Evolutionary conservation across 1,140 invertebrate species (phyloP).

Genomic region (Melitaea cinxia): DNA sequence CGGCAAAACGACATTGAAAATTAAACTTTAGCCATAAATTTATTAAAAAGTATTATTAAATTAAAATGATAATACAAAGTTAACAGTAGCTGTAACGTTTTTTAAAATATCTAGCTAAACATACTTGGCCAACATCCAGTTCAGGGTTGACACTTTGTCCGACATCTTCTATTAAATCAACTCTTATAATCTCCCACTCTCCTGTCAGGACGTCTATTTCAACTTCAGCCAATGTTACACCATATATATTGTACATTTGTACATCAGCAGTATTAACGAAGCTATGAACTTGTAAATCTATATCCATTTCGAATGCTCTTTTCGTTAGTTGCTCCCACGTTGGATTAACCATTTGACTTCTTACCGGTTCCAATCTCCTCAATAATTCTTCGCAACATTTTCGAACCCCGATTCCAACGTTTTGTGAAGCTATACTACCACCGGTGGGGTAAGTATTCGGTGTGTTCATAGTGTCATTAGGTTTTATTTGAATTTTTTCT

Average conservation of each 20-base stretch:
- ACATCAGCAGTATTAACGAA: conserved; percentile 79
- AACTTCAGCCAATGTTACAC: conserved; percentile 84
- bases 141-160: conserved; percentile 88
- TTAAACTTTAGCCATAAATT: too few relatives aligned
- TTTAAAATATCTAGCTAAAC: too few relatives aligned
- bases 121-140: conserved; percentile 91
- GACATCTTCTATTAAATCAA: conserved; percentile 88
- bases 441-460: conserved; percentile 84
- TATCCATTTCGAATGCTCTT: conserved; percentile 76
- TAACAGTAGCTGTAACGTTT: too few relatives aligned
- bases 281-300: conserved; percentile 85
- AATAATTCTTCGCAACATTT: conserved; percentile 71
- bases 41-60: too few relatives aligned
- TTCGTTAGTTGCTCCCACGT: conserved; percentile 84
- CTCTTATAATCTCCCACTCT: conserved; percentile 84
- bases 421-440: conserved; percentile 78
- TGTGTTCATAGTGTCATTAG: conserved; percentile 83
- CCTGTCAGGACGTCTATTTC: conserved; percentile 88
- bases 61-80: too few relatives aligned
- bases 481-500: conserved; percentile 85
- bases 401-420: conserved; percentile 45
- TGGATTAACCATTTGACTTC: conserved; percentile 78
- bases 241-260: conserved; percentile 83
- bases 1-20: too few relatives aligned
- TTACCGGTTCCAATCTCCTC: conserved; percentile 83